A percentile compares a stretch with the other conserved stretches of the same genome.
These are phyloP conservation scores for Corythucha ciliata DNA, from an alignment of 2,888 invertebrate species.

Conservation along the genomic window DNA sequence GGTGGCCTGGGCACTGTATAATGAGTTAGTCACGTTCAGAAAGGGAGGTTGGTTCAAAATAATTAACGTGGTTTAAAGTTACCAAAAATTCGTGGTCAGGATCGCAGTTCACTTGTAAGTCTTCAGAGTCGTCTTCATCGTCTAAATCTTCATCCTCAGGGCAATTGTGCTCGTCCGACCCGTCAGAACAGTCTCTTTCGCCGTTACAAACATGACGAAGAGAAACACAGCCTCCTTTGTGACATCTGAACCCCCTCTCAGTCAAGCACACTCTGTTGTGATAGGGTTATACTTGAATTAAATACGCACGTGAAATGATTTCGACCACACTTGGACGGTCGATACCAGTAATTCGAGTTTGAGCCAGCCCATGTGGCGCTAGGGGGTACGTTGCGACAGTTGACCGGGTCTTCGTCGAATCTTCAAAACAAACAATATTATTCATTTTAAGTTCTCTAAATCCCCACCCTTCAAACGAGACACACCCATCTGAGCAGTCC, in stretches of 20 bases:
- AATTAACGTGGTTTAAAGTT: slow-evolving; percentile 17
- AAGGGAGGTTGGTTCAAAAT: background rate
- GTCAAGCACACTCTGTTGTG: no score
- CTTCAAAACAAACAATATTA: slow-evolving; percentile 30
- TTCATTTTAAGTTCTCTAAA: background rate
- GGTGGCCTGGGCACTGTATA: slow-evolving; percentile 17
- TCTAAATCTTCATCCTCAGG: slow-evolving; percentile 24
- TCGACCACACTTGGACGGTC: slow-evolving; percentile 23
- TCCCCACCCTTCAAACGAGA: background rate
- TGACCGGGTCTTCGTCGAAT: slow-evolving; percentile 38
- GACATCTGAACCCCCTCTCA: slow-evolving; percentile 27
- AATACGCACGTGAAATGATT: slow-evolving; percentile 31
- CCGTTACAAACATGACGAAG: slow-evolving; percentile 33
- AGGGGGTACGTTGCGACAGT: slow-evolving; percentile 29
- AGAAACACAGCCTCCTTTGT: slow-evolving; percentile 33
- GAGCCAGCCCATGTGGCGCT: no score
- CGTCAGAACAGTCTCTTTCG: slow-evolving; percentile 34
- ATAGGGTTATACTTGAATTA: background rate
- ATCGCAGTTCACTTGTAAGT: slow-evolving; percentile 27
- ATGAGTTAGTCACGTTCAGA: background rate
- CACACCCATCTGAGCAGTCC: slow-evolving; percentile 40
- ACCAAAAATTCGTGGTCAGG: slow-evolving; percentile 30
- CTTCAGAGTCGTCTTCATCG: slow-evolving; percentile 25
- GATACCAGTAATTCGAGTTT: no score
- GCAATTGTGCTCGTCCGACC: slow-evolving; percentile 36